Base-by-base conservation (phyloP, 2,113 vertebrate species). In the Anseranas semipalmata region DNA sequence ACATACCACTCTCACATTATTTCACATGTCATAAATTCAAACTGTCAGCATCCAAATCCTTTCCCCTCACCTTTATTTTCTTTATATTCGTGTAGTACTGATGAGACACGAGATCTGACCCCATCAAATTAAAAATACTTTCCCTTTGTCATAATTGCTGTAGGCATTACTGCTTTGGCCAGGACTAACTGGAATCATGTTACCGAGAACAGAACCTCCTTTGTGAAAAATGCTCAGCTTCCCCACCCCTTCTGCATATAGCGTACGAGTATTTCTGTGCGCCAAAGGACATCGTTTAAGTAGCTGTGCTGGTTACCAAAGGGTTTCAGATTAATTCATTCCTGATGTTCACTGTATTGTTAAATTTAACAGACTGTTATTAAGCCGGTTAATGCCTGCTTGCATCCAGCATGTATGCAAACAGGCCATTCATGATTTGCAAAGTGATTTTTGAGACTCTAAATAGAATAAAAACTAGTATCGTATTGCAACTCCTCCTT, bases 141-240 rank as follows among this genome's bases (percentile, higher is more conserved):
- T 87, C 55, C 62, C 66, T 76, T 96, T 88, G 35, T 88, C 81
- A 83, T 62, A 91, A 80, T 43, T 92, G 60, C 84, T 95, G 91
- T 89, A 88, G 82, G 89, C 91, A 90, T 85, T 89, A 76, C 73
- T 94, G 65, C 77, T 95, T 89, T 83, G 86, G 95, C 95, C 78
- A 76, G 75, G 28, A 75, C 90, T 95, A 52, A 63, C 72, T 46
- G 93, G 95, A 96, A 85, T 97, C 95, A 72, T 43, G 75, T 96
- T 96, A 96, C 96, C 62, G 68, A 94, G 89, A 97, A 97, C 96
- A 97, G 88, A 96, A 95, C 73, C 68, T 91, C 84, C 94, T 94
- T 97, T 94, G 96, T 96, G 92, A 94, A 95, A 86, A 90, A 63
- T 0, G 0, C 71, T 89, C 1, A 0, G 55, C 82, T 86, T 83